phyloP scores from a whole-genome alignment of 2,888 invertebrate genomes.

The Drosophila mayaguana region DNA sequence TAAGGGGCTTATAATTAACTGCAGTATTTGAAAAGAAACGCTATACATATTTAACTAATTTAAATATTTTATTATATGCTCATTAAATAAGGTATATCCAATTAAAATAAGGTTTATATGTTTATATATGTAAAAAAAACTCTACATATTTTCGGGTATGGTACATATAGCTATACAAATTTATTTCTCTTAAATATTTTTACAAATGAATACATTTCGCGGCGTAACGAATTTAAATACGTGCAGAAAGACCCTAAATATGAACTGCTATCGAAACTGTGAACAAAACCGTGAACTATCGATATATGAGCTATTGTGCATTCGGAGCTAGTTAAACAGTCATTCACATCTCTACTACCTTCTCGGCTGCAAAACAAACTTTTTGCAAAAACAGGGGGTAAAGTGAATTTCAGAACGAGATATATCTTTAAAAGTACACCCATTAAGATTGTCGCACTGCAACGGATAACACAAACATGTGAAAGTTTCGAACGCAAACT shows the following conservation, averaged over 20 bases:
- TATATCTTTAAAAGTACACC: background rate
- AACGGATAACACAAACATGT: constrained; percentile 51
- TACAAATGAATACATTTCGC: background rate
- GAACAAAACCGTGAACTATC: constrained; percentile 25
- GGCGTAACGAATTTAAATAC: background rate
- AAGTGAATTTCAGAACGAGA: constrained; percentile 28
- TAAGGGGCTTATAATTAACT: background rate
- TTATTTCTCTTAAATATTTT: background rate
- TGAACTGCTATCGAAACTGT: constrained; percentile 4
- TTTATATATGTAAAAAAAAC: too few relatives aligned
- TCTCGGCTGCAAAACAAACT: constrained; percentile 60
- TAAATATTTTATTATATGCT: too few relatives aligned
- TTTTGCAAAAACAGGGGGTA: constrained; percentile 44
- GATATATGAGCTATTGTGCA: constrained; percentile 15
- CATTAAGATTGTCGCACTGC: constrained; percentile 14
- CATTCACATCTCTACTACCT: constrained; percentile 54
- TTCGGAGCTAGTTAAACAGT: constrained; percentile 9
- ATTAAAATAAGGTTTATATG: background rate
- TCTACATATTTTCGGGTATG: too few relatives aligned
- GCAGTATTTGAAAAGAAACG: background rate
- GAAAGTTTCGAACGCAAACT: constrained; percentile 22
- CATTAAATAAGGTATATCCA: background rate
- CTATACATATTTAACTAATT: too few relatives aligned
- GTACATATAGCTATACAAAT: too few relatives aligned
- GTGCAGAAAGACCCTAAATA: background rate